Evolutionary conservation across 2,888 invertebrate species (phyloP).

Genomic region (Tetrapedia diversipes): DNA sequence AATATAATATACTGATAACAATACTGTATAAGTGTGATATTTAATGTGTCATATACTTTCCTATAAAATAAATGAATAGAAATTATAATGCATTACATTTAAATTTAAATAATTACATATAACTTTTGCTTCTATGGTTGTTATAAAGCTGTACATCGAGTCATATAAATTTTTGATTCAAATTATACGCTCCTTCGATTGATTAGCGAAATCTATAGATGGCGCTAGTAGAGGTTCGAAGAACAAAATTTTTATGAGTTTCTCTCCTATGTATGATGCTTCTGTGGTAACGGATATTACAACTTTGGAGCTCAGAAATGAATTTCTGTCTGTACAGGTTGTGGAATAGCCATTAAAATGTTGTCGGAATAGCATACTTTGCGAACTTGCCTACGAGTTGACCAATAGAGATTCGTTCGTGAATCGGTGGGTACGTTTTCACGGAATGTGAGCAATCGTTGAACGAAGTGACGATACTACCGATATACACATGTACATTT

Average conservation of each 20-base stretch:
- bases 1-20: background rate
- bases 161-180: background rate
- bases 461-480: conserved; percentile 41
- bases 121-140: no score
- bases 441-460: conserved; percentile 36
- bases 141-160: background rate
- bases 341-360: conserved; percentile 41
- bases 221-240: conserved; percentile 11
- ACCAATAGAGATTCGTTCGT: conserved; percentile 44
- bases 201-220: conserved; percentile 10
- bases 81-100: background rate
- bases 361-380: conserved; percentile 36
- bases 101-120: background rate
- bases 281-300: conserved; percentile 26
- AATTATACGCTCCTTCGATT: conserved; percentile 10
- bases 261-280: background rate
- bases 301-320: conserved; percentile 27
- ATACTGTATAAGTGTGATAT: background rate
- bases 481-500: conserved; percentile 36
- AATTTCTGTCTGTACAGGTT: conserved; percentile 15
- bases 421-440: conserved; percentile 49
- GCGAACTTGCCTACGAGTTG: conserved; percentile 16
- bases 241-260: background rate
- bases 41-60: no score
- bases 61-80: no score